phyloP scores from a whole-genome alignment of 2,113 vertebrate species.

The Hylia prasina region DNA sequence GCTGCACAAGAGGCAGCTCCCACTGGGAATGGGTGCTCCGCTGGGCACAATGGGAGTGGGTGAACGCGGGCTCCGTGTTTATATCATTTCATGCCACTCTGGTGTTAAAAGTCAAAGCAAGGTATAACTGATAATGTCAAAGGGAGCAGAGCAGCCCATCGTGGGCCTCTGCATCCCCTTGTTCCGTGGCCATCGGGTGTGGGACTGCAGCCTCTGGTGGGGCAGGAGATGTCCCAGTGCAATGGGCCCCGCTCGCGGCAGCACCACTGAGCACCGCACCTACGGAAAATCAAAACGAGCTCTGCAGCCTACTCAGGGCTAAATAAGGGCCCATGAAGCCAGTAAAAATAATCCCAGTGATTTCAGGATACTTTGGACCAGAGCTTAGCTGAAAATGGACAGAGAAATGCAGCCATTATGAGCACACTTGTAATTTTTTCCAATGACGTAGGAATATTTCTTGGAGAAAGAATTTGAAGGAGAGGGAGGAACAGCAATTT shows the following conservation, averaged over 20 bases:
- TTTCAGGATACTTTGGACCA: background rate
- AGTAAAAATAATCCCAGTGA: background rate
- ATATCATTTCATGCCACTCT: fast-evolving
- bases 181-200: fast-evolving
- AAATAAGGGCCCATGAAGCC: background rate
- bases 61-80: fast-evolving
- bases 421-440: background rate
- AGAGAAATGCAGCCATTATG: background rate
- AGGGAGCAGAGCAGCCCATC: background rate
- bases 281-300: background rate
- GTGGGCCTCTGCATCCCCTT: background rate
- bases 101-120: background rate
- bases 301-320: background rate
- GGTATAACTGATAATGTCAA: fast-evolving
- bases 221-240: background rate
- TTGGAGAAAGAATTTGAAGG: background rate
- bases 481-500: background rate
- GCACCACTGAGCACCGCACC: fast-evolving
- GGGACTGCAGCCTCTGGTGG: background rate
- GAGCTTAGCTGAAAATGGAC: background rate
- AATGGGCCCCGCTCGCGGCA: background rate
- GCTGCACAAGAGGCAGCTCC: background rate
- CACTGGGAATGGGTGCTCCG: background rate
- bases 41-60: fast-evolving
- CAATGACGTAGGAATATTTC: background rate